Evolutionary conservation across 2,888 invertebrate species (phyloP), one percentile per base, ranked within the genome.

Genomic region (Drosophila leonis): DNA sequence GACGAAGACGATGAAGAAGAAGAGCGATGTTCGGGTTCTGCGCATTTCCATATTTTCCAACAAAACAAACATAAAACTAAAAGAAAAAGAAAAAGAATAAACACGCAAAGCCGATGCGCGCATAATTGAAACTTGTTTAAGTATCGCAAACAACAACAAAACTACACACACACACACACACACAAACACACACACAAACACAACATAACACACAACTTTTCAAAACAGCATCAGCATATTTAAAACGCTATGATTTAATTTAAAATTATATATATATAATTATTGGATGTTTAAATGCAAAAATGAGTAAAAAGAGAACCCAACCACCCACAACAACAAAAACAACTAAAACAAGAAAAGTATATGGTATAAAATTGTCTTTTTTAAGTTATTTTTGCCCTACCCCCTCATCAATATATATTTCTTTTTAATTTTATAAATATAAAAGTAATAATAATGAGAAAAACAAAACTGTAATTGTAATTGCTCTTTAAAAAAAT

Each of bases 371-470:
- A 84, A 82, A 80, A 85, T 74, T 87, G 75, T 88, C 78, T 80
- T 83, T 72, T 81, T 78, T 84, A 84, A 86, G 84, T 84, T 83
- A 84, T 82, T 83, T 83, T 83, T 88, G 82, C 79, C 83, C 86
- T 82, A 79, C 63, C 69, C 74, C 85, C 80, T 88, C 88, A 88
- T 85, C 88, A 84, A 88, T 83, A 84, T 88, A 86, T 78, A 82
- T 73, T 83, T 80, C 86, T 84, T 84, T 85, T 88, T 88, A 88
- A 84, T 88, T 88, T 84, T 88, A 88, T 84, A 88, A 88, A 88
- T 78, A 83, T 84, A 78, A 84, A 83, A 83, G 80, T 84, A 88
- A 88, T 83, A 82, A 79, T 88, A 86, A 86, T 86, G 86, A 83
- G 74, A 88, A 88, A 72, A 83, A 83, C 63, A 83, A 80, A 82